Percentiles rank a stretch among this genome's conserved stretches.
phyloP scores from a whole-genome alignment of 2,113 vertebrate species.

The Gopherus flavomarginatus region DNA sequence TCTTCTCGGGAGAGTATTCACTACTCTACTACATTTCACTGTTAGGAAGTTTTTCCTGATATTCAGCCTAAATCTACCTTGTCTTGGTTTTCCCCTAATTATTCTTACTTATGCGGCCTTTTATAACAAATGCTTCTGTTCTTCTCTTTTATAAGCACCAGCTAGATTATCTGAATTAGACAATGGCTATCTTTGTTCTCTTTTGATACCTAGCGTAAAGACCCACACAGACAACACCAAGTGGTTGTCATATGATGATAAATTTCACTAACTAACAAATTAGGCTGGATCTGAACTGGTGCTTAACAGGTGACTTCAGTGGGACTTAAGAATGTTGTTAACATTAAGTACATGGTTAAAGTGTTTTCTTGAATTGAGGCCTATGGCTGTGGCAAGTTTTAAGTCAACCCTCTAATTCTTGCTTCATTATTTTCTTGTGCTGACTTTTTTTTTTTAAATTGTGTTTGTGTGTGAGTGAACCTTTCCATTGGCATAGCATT shows the following conservation, averaged over 20 bases:
- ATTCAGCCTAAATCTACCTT: not conserved
- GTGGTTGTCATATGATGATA: not conserved
- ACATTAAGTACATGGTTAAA: not conserved
- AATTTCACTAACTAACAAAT: not conserved
- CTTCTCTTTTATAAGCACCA: not conserved
- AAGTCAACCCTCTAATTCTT: not conserved
- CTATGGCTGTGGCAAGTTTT: not conserved
- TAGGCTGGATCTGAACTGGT: not conserved
- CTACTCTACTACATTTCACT: not conserved
- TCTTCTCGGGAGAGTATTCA: not conserved
- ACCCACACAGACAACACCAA: not conserved
- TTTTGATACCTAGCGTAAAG: not conserved
- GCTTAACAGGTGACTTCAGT: not conserved
- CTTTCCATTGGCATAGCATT: not conserved
- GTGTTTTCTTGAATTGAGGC: not conserved
- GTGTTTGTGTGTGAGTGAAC: not conserved
- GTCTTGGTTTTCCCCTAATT: not conserved
- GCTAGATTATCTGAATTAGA: not conserved
- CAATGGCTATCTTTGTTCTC: not conserved
- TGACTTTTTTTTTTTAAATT: not conserved
- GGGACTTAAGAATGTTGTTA: not conserved
- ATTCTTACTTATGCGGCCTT: not conserved
- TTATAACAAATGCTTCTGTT: not conserved
- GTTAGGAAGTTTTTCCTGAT: not conserved
- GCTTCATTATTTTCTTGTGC: rapidly evolving